Base-by-base conservation (phyloP, 2,797 vertebrate genomes). In the Jordanella pulchra region DNA sequence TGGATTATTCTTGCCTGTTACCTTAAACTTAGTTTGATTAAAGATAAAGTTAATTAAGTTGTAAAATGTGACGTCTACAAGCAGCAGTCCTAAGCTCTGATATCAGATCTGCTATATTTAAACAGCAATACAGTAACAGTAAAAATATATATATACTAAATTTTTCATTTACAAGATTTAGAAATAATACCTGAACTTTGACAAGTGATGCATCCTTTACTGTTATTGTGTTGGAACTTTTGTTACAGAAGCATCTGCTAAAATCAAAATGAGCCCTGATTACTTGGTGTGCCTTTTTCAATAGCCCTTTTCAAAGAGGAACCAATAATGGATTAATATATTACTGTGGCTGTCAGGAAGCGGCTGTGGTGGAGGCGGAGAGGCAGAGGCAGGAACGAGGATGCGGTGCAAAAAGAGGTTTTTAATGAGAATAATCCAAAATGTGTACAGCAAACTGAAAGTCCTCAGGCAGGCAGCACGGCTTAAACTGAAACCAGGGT, bases 21-120 rank as follows among this genome's bases (percentile, higher is more conserved):
- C 35, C 35, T 51, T 27, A 17, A 64, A 53, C 47, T 53, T 53
- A 42, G 25, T 63, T 27, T 32, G 60, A 71, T 51, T 13, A 64
- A 27, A 42, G 15, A 64, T 42, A 27, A 50, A n/a, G 15, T 35
- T 71, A n/a, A 23, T 35, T 47, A 13, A 70, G 44, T 30, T 30
- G 18, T 60, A 60, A 69, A 45, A 56, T 58, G 3, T 28, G 51
- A 55, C 32, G 42, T 68, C 32, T 53, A 12, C 25, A 58, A 69
- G 13, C 18, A 47, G 18, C 39, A 12, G 12, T 47, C 39, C 12
- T 15, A 25, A 6, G 53, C 45, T 30, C 9, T 69, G 25, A 69
- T 47, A 11, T 45, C 25, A 45, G 42, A 69, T 53, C 15, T 13
- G 7, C n/a, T 63, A 17, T 5, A 21, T 35, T 60, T 61, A 42